These are phyloP conservation scores for Brachyalestes nurse DNA, from an alignment of 2,797 vertebrate genomes.

Conservation along the genomic window DNA sequence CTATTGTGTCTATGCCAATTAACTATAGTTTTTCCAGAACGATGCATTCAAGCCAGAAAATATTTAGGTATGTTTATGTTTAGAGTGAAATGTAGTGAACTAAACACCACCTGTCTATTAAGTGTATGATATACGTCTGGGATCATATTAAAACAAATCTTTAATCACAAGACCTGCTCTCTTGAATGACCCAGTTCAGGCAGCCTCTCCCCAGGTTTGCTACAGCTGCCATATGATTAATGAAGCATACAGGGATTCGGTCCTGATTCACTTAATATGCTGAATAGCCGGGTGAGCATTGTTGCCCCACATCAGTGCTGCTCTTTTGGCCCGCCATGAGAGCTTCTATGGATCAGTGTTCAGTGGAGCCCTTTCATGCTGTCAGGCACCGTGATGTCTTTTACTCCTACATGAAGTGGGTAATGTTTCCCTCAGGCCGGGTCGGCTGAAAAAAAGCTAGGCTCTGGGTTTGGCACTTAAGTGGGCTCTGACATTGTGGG, in stretches of 20 bases:
- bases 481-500: slow-evolving; percentile 50
- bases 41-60: background rate
- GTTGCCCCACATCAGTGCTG: slow-evolving; percentile 57
- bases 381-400: slow-evolving; percentile 53
- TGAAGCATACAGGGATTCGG: slow-evolving; percentile 48
- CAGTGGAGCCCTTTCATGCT: slow-evolving; percentile 53
- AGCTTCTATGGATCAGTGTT: slow-evolving; percentile 52
- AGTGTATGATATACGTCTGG: slow-evolving; percentile 15
- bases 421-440: slow-evolving; percentile 53
- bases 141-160: slow-evolving; percentile 36
- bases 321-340: slow-evolving; percentile 44
- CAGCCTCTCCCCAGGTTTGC: slow-evolving; percentile 46
- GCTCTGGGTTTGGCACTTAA: slow-evolving; percentile 53
- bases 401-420: slow-evolving; percentile 52
- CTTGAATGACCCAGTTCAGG: slow-evolving; percentile 28
- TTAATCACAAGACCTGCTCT: slow-evolving; percentile 29
- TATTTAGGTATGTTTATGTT: background rate
- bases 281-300: slow-evolving; percentile 53
- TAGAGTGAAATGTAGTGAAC: slow-evolving; percentile 15
- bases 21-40: background rate
- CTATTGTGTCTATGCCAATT: background rate
- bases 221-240: slow-evolving; percentile 56
- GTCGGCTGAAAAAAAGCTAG: slow-evolving; percentile 31
- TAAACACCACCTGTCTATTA: slow-evolving; percentile 30
- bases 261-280: slow-evolving; percentile 56